Base-by-base conservation (phyloP, 2,797 vertebrate genomes). In the Micrastur ruficollis region DNA sequence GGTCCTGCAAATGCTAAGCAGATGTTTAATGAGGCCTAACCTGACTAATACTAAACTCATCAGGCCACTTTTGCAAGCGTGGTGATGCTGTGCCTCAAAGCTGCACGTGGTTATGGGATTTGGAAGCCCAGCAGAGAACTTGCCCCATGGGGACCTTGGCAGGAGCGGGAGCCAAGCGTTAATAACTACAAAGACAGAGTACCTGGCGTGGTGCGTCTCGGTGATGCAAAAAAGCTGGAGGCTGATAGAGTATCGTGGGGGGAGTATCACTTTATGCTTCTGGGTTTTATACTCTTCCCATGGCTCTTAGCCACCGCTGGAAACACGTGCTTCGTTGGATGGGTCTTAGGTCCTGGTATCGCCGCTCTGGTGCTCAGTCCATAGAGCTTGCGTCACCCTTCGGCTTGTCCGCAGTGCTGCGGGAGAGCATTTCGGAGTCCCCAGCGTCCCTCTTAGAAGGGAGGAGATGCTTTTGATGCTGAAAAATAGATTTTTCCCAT, bases 11-110 rank as follows among this genome's bases (percentile, higher is more conserved):
- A 95, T 23, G 0, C 80, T 71, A 58, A 94, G 89, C 93, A 96
- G 89, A 96, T 90, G 91, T 92, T 87, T 80, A 82, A 96, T 32
- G 66, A 87, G 80, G 56, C 80, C 72, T 92, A 63, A 96, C 92
- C 62, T 74, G 74, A 53, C 85, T 75, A 85, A 95, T 71, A 32
- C 71, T 72, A n/a, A 88, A 42, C 58, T 79, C 52, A 58, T 81
- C 49, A 14, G 75, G 53, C 42, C 29, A 8, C 83, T 94, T 67
- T 47, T 29, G 67, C 38, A 53, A 81, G 61, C 2, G 2, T 9
- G 52, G 42, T 40, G 66, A 32, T 5, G 19, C 74, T 36, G 55
- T 53, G 79, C 86, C 82, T 75, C 4, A 5, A 79, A 92, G 75
- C 63, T 74, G n/a, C 32, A 0, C 15, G 1, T 1, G 2, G 63